A percentile compares a stretch with the other conserved stretches of the same genome.
Evolutionary conservation across 2,797 vertebrate genomes (phyloP).

Genomic region (Odontamblyopus rebecca): DNA sequence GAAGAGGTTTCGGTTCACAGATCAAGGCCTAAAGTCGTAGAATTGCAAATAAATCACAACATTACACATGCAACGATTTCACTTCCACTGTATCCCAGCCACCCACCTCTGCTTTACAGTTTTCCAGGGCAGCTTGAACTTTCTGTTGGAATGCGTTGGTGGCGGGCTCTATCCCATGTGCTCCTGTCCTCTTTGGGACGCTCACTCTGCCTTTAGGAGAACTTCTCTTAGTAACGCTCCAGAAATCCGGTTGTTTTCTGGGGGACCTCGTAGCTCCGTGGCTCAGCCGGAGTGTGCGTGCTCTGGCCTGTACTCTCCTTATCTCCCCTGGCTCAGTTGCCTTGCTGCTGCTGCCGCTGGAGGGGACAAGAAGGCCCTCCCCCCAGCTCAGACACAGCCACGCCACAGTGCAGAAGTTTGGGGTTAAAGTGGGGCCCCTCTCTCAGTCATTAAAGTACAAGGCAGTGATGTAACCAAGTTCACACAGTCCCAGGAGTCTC

Average conservation of each 20-base stretch:
- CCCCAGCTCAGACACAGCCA: neutral
- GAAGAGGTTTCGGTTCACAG: neutral
- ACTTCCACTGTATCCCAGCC: neutral
- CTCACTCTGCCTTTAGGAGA: conserved; percentile 11
- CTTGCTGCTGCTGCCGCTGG: neutral
- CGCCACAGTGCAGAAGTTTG: neutral
- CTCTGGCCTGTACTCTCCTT: conserved; percentile 25
- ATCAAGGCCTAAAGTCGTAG: neutral
- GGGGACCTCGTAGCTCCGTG: neutral
- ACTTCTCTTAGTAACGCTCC: conserved; percentile 36
- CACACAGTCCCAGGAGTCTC: neutral
- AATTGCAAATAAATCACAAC: neutral
- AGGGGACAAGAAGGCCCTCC: neutral
- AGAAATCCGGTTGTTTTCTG: conserved; percentile 9
- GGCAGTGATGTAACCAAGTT: too few species aligned
- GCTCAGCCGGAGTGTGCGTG: neutral
- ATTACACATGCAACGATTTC: neutral
- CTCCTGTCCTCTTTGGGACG: conserved; percentile 27
- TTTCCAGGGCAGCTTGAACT: neutral
- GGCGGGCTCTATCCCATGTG: conserved; percentile 44
- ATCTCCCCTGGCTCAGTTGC: neutral
- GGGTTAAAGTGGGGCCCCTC: neutral
- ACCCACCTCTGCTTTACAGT: neutral
- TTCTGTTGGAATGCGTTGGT: neutral
- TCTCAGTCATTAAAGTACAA: neutral